A percentile compares a stretch with the other conserved stretches of the same genome.
phyloP scores from a whole-genome alignment of 1,140 invertebrate genomes.

The Drosophila carrolli region DNA sequence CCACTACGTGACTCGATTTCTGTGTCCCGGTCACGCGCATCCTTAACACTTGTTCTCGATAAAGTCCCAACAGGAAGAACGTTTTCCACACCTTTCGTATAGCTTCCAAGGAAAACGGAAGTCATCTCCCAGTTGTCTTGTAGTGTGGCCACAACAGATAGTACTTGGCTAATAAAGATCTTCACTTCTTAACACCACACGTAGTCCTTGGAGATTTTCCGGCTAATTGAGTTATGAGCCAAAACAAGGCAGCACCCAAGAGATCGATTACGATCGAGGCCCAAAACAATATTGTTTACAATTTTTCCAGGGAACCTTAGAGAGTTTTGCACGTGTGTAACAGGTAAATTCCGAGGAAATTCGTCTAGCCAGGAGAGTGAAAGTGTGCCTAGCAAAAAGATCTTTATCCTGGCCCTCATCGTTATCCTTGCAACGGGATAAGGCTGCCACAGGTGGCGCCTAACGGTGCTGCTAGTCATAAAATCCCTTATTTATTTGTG shows the following conservation, averaged over 20 bases:
- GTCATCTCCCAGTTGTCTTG: slow-evolving; percentile 21
- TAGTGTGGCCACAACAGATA: slow-evolving; percentile 36
- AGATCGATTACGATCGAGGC: slow-evolving; percentile 70
- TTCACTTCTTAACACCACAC: slow-evolving; percentile 34
- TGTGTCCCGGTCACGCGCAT: slow-evolving; percentile 66
- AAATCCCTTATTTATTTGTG: slow-evolving; percentile 8
- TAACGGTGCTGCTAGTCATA: slow-evolving; percentile 28
- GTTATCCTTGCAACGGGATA: slow-evolving; percentile 30
- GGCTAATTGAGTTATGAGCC: slow-evolving; percentile 76
- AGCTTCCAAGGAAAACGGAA: slow-evolving; percentile 70
- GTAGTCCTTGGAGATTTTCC: slow-evolving; percentile 46
- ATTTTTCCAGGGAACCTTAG: slow-evolving; percentile 37
- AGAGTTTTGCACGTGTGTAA: slow-evolving; percentile 55
- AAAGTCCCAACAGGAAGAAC: slow-evolving; percentile 51
- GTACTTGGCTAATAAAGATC: slow-evolving; percentile 55
- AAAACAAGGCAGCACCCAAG: slow-evolving; percentile 57
- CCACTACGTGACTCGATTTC: slow-evolving; percentile 35
- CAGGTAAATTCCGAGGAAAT: slow-evolving; percentile 58
- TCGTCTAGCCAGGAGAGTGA: slow-evolving; percentile 44
- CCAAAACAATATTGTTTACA: slow-evolving; percentile 55
- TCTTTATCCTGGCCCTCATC: slow-evolving; percentile 23
- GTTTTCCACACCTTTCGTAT: slow-evolving; percentile 60
- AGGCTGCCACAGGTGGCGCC: slow-evolving; percentile 35
- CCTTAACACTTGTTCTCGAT: slow-evolving; percentile 68
- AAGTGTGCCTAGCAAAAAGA: slow-evolving; percentile 55